A percentile compares a stretch with the other conserved stretches of the same genome.
Conservation (phyloP, 2,797 vertebrate genomes). For the Pseudomugil tenellus region DNA sequence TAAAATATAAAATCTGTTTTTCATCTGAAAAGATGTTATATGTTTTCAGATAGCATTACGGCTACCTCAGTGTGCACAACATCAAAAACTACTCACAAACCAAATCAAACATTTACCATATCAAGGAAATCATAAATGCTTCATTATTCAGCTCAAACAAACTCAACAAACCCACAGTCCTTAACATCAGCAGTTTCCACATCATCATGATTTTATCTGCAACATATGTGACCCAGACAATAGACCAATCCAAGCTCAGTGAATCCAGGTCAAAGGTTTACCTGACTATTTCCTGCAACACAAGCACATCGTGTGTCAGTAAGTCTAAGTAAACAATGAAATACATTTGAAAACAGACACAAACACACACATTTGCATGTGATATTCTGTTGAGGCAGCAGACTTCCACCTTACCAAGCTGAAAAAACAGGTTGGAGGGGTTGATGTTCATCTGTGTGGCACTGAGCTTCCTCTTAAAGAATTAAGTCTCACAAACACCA, state of each 20-base stretch:
- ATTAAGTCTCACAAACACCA: conserved; percentile 64
- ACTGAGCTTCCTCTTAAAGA: conserved; percentile 67
- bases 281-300: conserved; percentile 72
- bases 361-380: conserved; percentile 51
- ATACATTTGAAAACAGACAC: conserved; percentile 49
- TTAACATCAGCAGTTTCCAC: conserved; percentile 62
- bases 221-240: conserved; percentile 66
- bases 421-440: conserved; percentile 72
- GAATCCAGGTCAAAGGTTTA: conserved; percentile 70
- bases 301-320: conserved; percentile 49
- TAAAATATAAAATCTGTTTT: neutral
- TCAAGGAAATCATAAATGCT: conserved; percentile 8
- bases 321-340: conserved; percentile 64
- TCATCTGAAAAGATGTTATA: conserved; percentile 1
- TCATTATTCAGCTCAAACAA: conserved; percentile 10
- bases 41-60: conserved; percentile 5
- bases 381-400: conserved; percentile 50
- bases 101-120: neutral
- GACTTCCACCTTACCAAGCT: conserved; percentile 77
- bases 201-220: conserved; percentile 36
- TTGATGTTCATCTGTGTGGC: conserved; percentile 60
- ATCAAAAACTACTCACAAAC: conserved; percentile 7
- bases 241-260: conserved; percentile 40
- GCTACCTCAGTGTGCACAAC: conserved; percentile 4
- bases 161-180: too few relatives aligned